A percentile compares a stretch with the other conserved stretches of the same genome.
Evolutionary conservation across 37 sponge, comb jelly and placozoan species (phyloP).

Genomic region (Eunapius fragilis): DNA sequence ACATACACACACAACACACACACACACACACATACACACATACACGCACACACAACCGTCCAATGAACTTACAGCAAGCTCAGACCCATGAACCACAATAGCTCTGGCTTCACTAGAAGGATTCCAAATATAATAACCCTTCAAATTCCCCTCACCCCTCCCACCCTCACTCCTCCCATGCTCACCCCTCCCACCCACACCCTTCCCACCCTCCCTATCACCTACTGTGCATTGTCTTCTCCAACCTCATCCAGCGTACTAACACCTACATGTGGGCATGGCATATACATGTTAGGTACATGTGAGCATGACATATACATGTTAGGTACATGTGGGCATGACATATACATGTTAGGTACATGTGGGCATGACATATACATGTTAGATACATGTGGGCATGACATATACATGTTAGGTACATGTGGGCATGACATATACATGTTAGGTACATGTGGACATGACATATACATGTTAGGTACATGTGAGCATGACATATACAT

Average conservation of each 20-base stretch:
- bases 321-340: too few relatives aligned
- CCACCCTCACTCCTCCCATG: too few relatives aligned
- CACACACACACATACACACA: not conserved
- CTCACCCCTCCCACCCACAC: too few relatives aligned
- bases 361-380: too few relatives aligned
- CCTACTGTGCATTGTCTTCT: not conserved
- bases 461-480: too few relatives aligned
- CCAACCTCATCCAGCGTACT: slow-evolving; percentile 75
- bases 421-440: too few relatives aligned
- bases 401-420: too few relatives aligned
- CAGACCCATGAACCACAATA: slow-evolving; percentile 79
- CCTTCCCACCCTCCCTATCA: not conserved
- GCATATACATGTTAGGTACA: not conserved
- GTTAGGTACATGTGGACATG: too few relatives aligned
- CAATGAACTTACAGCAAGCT: slow-evolving; percentile 28
- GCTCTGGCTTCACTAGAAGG: slow-evolving; percentile 47
- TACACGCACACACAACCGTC: not conserved
- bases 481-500: too few relatives aligned
- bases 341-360: too few relatives aligned
- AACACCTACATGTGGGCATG: slow-evolving; percentile 12
- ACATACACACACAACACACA: not conserved
- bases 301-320: too few relatives aligned
- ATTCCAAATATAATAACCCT: not conserved
- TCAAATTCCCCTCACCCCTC: not conserved
- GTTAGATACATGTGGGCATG: too few relatives aligned